Percentiles rank a stretch among this genome's conserved stretches.
Evolutionary conservation across 2,888 invertebrate species (phyloP).

Genomic region (Gryllus longicercus): DNA sequence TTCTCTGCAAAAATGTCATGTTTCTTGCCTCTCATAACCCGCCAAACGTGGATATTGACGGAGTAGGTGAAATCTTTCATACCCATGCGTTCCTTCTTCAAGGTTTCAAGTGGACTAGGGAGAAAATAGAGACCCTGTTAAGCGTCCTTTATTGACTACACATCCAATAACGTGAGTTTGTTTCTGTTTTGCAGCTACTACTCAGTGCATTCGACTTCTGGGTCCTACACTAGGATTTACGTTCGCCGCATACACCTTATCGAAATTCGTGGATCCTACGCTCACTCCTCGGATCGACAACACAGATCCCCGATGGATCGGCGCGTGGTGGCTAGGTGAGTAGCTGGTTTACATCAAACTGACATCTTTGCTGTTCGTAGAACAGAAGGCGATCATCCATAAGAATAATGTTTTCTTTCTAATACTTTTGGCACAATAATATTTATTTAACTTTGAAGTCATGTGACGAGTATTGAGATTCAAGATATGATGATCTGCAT

Average conservation of each 20-base stretch:
- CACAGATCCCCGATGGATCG: constrained; percentile 53
- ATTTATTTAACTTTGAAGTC: not conserved
- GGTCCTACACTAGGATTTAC: constrained; percentile 46
- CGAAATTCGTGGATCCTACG: constrained; percentile 43
- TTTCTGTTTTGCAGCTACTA: constrained; percentile 38
- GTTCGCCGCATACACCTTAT: constrained; percentile 43
- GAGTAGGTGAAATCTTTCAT: not conserved
- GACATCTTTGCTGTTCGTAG: too few relatives aligned
- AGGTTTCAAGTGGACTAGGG: too few relatives aligned
- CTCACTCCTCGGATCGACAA: constrained; percentile 43
- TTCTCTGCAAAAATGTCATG: too few relatives aligned
- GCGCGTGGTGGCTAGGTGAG: constrained; percentile 55
- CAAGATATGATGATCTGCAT: not conserved
- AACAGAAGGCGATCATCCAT: too few relatives aligned
- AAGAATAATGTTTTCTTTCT: too few relatives aligned
- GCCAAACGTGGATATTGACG: too few relatives aligned
- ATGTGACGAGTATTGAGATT: not conserved
- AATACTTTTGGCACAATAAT: too few relatives aligned
- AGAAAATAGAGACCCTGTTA: too few relatives aligned
- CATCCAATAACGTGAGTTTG: too few relatives aligned
- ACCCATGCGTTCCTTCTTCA: not conserved
- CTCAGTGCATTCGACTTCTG: constrained; percentile 41
- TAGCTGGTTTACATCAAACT: not conserved
- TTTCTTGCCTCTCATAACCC: too few relatives aligned
- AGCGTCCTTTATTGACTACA: too few relatives aligned